phyloP scores from a whole-genome alignment of 2,888 invertebrate species.

The Liposcelis brunnea region DNA sequence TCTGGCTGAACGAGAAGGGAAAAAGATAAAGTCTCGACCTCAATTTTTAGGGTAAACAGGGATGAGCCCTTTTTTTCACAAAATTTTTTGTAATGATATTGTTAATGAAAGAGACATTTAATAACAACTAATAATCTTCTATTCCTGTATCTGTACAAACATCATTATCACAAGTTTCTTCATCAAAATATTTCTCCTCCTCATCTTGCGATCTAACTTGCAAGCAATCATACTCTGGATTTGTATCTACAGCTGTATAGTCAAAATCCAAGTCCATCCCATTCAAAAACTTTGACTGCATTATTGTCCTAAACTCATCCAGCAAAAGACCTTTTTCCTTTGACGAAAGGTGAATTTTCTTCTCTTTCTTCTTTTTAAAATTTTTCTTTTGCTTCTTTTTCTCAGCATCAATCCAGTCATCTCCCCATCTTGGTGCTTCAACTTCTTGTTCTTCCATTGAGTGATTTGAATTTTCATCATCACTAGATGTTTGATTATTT shows the following conservation, averaged over 20 bases:
- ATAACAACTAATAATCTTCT: conserved; percentile 3
- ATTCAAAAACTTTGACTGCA: conserved; percentile 69
- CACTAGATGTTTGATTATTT: conserved; percentile 13
- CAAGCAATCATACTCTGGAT: conserved; percentile 61
- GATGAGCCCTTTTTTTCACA: too few relatives aligned
- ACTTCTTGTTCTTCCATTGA: conserved; percentile 14
- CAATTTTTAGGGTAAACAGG: too few relatives aligned
- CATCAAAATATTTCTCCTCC: conserved; percentile 83
- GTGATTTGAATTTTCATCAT: conserved; percentile 6
- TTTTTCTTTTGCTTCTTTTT: conserved; percentile 19
- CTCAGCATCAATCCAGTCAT: conserved; percentile 20
- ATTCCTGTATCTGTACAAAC: conserved; percentile 4
- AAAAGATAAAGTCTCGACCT: too few relatives aligned
- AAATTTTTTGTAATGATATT: too few relatives aligned
- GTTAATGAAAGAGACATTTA: not conserved
- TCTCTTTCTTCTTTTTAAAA: conserved; percentile 15
- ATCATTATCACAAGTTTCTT: conserved; percentile 46
- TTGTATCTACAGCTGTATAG: conserved; percentile 54
- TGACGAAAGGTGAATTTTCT: conserved; percentile 18
- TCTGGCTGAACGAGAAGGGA: too few relatives aligned
- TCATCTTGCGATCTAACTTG: conserved; percentile 59
- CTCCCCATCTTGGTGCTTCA: conserved; percentile 21
- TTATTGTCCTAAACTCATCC: conserved; percentile 67
- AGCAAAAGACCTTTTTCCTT: conserved; percentile 38
- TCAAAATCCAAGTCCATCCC: conserved; percentile 72